Evolutionary conservation across 2,888 invertebrate genomes (phyloP).

Genomic region (Amphipoea lucens): DNA sequence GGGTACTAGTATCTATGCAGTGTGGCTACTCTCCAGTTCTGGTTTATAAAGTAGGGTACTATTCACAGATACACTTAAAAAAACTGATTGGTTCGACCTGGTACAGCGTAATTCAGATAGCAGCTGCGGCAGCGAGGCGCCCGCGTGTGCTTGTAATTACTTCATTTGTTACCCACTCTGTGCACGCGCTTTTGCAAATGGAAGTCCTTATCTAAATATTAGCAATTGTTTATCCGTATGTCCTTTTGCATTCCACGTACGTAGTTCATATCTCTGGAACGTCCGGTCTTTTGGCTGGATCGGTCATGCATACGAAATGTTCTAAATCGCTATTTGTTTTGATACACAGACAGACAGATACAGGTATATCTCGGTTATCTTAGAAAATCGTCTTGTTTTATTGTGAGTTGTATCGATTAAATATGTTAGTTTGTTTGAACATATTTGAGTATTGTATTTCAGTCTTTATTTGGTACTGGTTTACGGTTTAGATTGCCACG

Average conservation of each 20-base stretch:
- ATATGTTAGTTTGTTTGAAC: constrained; percentile 4
- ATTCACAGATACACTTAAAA: not conserved
- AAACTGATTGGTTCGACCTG: not conserved
- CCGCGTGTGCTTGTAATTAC: not conserved
- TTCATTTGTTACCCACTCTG: constrained; percentile 35
- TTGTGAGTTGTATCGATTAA: constrained; percentile 33
- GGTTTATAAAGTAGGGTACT: not conserved
- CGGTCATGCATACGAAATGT: constrained; percentile 79
- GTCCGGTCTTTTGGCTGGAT: constrained; percentile 74
- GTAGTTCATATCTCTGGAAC: constrained; percentile 78
- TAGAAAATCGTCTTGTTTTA: constrained; percentile 29
- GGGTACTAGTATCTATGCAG: not conserved
- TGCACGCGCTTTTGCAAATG: constrained; percentile 67
- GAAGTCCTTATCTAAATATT: constrained; percentile 83
- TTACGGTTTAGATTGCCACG: not conserved
- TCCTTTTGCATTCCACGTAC: constrained; percentile 79
- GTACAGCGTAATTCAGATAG: not conserved
- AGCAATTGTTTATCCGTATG: constrained; percentile 82
- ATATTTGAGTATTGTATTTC: constrained; percentile 3
- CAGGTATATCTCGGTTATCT: constrained; percentile 58
- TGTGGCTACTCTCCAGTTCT: not conserved
- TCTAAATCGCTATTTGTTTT: constrained; percentile 66
- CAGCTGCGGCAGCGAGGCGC: too few relatives aligned
- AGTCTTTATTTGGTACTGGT: not conserved
- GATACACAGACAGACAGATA: constrained; percentile 29